A percentile compares a stretch with the other conserved stretches of the same genome.
Conservation (phyloP, 2,888 invertebrate genomes). For the Pammene aurita region DNA sequence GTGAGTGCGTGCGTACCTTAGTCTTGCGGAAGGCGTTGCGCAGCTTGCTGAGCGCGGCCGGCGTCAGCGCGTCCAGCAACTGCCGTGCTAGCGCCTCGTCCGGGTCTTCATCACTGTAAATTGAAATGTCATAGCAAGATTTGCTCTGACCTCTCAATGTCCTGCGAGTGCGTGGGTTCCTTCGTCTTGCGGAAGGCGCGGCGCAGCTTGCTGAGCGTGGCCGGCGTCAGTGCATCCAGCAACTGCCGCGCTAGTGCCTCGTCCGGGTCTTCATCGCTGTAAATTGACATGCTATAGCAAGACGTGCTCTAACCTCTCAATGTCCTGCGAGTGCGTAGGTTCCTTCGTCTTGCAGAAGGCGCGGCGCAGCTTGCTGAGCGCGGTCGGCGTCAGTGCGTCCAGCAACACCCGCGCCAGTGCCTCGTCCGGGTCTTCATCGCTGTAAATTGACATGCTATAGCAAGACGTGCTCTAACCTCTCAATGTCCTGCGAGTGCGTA, state of each 20-base stretch:
- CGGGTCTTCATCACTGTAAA: constrained; percentile 47
- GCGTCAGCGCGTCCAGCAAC: constrained; percentile 67
- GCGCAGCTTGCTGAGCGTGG: constrained; percentile 66
- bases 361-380: constrained; percentile 66
- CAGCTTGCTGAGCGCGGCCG: constrained; percentile 68
- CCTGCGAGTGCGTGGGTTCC: constrained; percentile 52
- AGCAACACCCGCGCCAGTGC: constrained; percentile 64
- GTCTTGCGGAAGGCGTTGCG: constrained; percentile 65
- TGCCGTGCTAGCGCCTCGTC: constrained; percentile 68
- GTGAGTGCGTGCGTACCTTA: constrained; percentile 53
- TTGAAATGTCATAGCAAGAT: not conserved
- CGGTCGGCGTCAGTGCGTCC: constrained; percentile 67
- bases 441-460: constrained; percentile 25
- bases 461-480: constrained; percentile 47
- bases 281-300: not conserved
- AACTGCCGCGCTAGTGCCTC: constrained; percentile 66
- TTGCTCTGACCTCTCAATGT: constrained; percentile 57
- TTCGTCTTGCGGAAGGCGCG: constrained; percentile 65
- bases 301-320: constrained; percentile 53
- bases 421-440: constrained; percentile 60
- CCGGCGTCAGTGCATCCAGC: constrained; percentile 68
- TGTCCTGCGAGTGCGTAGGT: constrained; percentile 54
- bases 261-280: constrained; percentile 55
- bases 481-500: constrained; percentile 57
- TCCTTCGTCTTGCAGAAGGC: constrained; percentile 65